Percentiles rank a stretch among this genome's conserved stretches.
Conservation (phyloP, 2,888 invertebrate genomes). For the Lithosia quadra region DNA sequence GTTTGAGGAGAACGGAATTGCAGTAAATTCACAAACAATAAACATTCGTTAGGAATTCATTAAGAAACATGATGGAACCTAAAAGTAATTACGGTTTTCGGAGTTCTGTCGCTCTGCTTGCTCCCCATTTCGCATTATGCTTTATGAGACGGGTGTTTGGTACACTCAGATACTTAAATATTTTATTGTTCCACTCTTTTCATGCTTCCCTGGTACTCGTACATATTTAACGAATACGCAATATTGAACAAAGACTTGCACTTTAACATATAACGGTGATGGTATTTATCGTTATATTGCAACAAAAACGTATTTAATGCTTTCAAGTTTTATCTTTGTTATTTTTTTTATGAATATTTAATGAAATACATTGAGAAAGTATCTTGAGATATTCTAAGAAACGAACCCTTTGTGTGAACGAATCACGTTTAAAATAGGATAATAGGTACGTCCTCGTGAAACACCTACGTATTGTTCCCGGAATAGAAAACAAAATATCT, state of each 20-base stretch:
- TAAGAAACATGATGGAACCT: slow-evolving; percentile 41
- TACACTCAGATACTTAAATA: slow-evolving; percentile 62
- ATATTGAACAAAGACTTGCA: slow-evolving; percentile 47
- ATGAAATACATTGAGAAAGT: background rate
- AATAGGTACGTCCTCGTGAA: background rate
- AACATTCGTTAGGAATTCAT: slow-evolving; percentile 45
- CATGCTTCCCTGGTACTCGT: slow-evolving; percentile 66
- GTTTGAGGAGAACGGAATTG: slow-evolving; percentile 24
- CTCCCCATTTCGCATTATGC: slow-evolving; percentile 42
- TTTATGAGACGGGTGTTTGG: slow-evolving; percentile 28
- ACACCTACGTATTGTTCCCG: background rate
- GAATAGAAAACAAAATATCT: background rate
- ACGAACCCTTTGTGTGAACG: background rate
- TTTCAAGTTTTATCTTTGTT: background rate
- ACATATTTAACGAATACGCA: slow-evolving; percentile 63
- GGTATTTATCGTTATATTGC: slow-evolving; percentile 25
- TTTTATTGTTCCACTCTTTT: slow-evolving; percentile 60
- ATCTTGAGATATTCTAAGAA: background rate
- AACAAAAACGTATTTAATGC: slow-evolving; percentile 30
- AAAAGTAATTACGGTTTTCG: slow-evolving; percentile 43
- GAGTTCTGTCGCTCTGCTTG: slow-evolving; percentile 27
- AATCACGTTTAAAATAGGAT: background rate
- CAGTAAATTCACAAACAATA: slow-evolving; percentile 32
- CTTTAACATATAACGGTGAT: slow-evolving; percentile 29
- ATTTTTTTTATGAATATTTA: background rate